Percentiles rank a stretch among this genome's conserved stretches.
These are phyloP conservation scores for Busseola fusca DNA, from an alignment of 2,888 invertebrate species.

Conservation along the genomic window DNA sequence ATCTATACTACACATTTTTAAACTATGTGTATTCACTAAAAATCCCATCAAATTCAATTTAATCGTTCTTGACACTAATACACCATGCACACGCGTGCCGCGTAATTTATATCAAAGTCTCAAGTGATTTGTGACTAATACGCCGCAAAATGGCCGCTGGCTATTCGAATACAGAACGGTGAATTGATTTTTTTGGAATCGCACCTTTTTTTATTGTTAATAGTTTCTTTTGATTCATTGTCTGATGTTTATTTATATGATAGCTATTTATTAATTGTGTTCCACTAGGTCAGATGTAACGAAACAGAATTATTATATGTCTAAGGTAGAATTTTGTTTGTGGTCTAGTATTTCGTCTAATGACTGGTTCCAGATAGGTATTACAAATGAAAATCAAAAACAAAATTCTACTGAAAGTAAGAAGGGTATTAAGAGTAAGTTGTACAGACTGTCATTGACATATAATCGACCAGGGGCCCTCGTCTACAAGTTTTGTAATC, in stretches of 20 bases:
- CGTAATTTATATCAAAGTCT: slow-evolving; percentile 45
- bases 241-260: slow-evolving; percentile 19
- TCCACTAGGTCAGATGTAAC: background rate
- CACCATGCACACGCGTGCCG: slow-evolving; percentile 39
- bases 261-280: slow-evolving; percentile 6
- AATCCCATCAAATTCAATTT: slow-evolving; percentile 51
- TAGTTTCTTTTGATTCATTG: slow-evolving; percentile 50
- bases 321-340: background rate
- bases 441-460: no score
- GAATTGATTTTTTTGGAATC: slow-evolving; percentile 62
- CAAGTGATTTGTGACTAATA: slow-evolving; percentile 57
- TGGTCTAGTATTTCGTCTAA: background rate
- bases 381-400: no score
- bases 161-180: slow-evolving; percentile 54
- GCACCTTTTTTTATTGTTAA: slow-evolving; percentile 45
- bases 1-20: background rate
- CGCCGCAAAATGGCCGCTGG: slow-evolving; percentile 66
- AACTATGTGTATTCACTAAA: slow-evolving; percentile 10
- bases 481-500: no score
- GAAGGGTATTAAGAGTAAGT: no score
- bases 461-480: no score
- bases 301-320: background rate
- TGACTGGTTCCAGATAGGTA: background rate
- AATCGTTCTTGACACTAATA: slow-evolving; percentile 46
- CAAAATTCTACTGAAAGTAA: no score